phyloP scores from a whole-genome alignment of 2,888 invertebrate species.

The Mechanitis mazaeus region DNA sequence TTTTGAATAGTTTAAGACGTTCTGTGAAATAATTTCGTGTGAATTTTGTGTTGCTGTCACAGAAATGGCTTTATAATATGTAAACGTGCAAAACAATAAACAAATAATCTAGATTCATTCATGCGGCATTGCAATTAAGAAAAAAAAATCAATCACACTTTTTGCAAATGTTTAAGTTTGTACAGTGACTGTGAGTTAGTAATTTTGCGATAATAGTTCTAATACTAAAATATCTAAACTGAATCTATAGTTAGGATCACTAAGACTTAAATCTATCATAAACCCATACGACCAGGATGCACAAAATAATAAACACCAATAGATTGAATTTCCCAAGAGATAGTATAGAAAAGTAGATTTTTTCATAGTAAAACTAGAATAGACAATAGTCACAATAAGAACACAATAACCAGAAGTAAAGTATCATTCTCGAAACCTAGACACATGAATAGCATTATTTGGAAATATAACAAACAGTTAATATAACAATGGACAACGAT shows the following conservation, averaged over 20 bases:
- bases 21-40: too few species aligned
- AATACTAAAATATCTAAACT: constrained; percentile 46
- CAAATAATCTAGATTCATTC: constrained; percentile 52
- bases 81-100: constrained; percentile 60
- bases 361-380: constrained; percentile 58
- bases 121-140: constrained; percentile 63
- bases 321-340: constrained; percentile 43
- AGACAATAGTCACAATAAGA: constrained; percentile 67
- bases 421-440: constrained; percentile 71
- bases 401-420: constrained; percentile 66
- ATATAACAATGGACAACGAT: constrained; percentile 57
- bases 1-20: too few species aligned
- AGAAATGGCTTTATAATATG: constrained; percentile 30
- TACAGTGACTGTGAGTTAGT: constrained; percentile 59
- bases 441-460: constrained; percentile 64
- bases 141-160: constrained; percentile 24
- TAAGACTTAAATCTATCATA: constrained; percentile 49
- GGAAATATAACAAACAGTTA: constrained; percentile 64
- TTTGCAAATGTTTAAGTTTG: constrained; percentile 49
- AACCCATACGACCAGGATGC: constrained; percentile 51
- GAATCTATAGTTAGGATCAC: constrained; percentile 43
- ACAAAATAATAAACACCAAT: constrained; percentile 52
- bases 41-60: constrained; percentile 14
- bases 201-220: constrained; percentile 35
- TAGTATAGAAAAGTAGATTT: constrained; percentile 59